phyloP scores from a whole-genome alignment of 2,797 vertebrate species.

The Scolopax bukidnonensis region DNA sequence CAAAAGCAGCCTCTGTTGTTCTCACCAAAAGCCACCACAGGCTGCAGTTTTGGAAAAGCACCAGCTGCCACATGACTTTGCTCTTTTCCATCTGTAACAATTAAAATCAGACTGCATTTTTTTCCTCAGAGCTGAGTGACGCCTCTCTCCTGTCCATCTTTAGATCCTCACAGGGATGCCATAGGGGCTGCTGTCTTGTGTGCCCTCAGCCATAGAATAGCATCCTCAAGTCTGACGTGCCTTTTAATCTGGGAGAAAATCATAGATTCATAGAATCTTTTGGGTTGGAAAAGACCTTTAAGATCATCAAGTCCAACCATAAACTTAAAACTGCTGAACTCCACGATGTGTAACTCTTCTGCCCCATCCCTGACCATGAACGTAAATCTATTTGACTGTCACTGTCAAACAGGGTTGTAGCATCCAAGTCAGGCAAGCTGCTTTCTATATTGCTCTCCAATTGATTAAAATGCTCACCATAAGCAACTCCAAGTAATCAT shows the following conservation, averaged over 20 bases:
- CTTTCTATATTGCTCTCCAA: background rate
- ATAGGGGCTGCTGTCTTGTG: background rate
- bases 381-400: background rate
- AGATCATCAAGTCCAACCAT: background rate
- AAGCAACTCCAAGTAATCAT: background rate
- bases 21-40: background rate
- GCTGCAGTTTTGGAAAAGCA: background rate
- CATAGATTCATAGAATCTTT: background rate
- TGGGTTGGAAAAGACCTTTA: background rate
- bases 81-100: background rate
- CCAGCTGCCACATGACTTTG: background rate
- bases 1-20: background rate
- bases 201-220: background rate
- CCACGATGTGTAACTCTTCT: background rate
- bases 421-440: rapidly evolving
- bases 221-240: background rate
- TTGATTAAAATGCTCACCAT: background rate
- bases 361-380: background rate
- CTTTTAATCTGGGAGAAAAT: background rate
- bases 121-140: background rate
- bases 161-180: background rate
- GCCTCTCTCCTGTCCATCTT: background rate
- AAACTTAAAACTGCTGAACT: background rate
- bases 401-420: rapidly evolving
- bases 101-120: background rate